Percentiles rank a stretch among this genome's conserved stretches.
These are phyloP conservation scores for Trematomus loennbergii DNA, from an alignment of 2,113 vertebrate genomes.

Conservation along the genomic window DNA sequence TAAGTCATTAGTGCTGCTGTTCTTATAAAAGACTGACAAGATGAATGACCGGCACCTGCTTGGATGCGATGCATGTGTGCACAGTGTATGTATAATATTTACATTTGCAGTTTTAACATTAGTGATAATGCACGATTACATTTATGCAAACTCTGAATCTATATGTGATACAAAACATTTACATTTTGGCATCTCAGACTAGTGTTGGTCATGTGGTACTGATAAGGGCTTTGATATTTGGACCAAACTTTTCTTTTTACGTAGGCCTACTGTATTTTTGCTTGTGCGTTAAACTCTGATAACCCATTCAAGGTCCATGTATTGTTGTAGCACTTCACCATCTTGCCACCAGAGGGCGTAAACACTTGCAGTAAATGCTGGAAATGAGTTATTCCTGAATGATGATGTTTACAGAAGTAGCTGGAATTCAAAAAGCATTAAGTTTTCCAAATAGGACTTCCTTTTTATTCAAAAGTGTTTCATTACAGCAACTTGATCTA, in stretches of 20 bases:
- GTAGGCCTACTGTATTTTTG: background rate
- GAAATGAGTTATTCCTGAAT: background rate
- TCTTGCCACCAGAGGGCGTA: conserved; percentile 63
- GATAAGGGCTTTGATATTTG: conserved; percentile 59
- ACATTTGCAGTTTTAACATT: conserved; percentile 57
- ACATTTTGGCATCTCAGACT: conserved; percentile 47
- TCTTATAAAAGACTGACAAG: conserved; percentile 57
- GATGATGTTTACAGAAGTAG: background rate
- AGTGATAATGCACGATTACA: conserved; percentile 51
- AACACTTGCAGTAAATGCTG: background rate
- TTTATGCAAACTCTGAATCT: conserved; percentile 32
- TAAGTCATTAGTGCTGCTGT: conserved; percentile 62
- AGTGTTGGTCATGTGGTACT: conserved; percentile 25
- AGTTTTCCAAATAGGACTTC: background rate
- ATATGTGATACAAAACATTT: conserved; percentile 55
- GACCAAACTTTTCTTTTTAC: conserved; percentile 26
- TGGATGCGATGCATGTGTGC: conserved; percentile 43
- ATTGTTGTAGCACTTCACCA: background rate
- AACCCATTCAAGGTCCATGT: background rate
- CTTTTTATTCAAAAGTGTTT: background rate
- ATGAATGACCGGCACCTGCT: conserved; percentile 65
- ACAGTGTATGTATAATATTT: conserved; percentile 39
- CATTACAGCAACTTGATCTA: background rate
- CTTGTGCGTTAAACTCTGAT: conserved; percentile 23
- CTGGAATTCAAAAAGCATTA: background rate